Evolutionary conservation across 2,113 vertebrate species (phyloP), one percentile per base, ranked within the genome.

Genomic region (Setophaga coronata): DNA sequence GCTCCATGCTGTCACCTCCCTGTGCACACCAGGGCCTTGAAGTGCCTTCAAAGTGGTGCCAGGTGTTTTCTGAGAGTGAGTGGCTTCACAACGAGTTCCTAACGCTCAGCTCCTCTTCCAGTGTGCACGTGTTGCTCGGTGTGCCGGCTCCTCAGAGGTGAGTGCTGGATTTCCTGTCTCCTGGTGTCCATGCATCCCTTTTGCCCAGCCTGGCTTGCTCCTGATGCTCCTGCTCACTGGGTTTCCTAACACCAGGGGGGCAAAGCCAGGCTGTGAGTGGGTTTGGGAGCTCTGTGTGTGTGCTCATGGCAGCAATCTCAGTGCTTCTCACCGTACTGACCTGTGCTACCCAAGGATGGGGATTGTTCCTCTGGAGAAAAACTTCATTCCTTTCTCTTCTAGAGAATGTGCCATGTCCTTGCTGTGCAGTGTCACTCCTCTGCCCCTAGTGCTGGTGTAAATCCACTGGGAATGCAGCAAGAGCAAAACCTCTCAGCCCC

Each of bases 91-190:
- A 36, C 15, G 48, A 66, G 56, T 87, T 87, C 20, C 91, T 97
- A 96, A 97, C 0, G 4, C 91, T 94, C 91, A 58, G 31, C 96
- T 97, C 97, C 96, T 97, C 95, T 97, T 97, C 56, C 98, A 98
- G 98, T 91, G 83, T 98, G 98, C 80, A 96, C 98, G 38, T 98
- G 98, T 96, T 98, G 98, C 94, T 97, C 97, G 1, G 86, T 96
- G 7, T 98, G 98, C 91, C 95, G 96, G 83, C 97, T 98, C 92
- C 82, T 98, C 81, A 95, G 96, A 98, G 98, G 98, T 98, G 97
- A 98, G 98, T 98, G 89, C 70, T 93, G 88, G 64, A 84, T 95
- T 81, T 78, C 88, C 57, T 29, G 69, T 12, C 6, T 50, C 57
- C 80, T 11, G 10, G 36, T 82, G 65, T 60, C 81, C 82, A 25